A percentile compares a stretch with the other conserved stretches of the same genome.
Conservation (phyloP, 2,888 invertebrate genomes). For the Electrophaes corylata region DNA sequence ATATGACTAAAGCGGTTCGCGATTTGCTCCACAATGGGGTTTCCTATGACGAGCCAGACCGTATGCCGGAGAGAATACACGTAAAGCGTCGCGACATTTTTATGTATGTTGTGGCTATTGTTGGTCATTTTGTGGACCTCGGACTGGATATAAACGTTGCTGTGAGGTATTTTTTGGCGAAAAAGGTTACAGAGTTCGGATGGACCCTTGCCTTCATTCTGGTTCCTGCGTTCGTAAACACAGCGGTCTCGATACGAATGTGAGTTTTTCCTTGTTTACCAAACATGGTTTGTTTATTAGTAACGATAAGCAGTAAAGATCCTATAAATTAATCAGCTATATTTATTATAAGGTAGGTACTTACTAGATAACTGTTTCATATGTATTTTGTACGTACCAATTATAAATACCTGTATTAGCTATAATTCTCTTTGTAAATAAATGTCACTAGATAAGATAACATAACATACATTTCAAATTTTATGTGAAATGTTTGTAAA, state of each 20-base stretch:
- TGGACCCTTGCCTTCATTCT: slow-evolving; percentile 89
- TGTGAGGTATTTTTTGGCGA: slow-evolving; percentile 84
- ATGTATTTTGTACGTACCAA: too few species aligned
- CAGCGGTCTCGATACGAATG: slow-evolving; percentile 90
- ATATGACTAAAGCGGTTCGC: slow-evolving; percentile 65
- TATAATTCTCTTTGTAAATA: too few species aligned
- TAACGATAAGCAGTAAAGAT: too few species aligned
- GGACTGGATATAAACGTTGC: slow-evolving; percentile 89
- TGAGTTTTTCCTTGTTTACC: slow-evolving; percentile 64
- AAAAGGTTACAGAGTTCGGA: slow-evolving; percentile 85
- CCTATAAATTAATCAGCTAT: too few species aligned
- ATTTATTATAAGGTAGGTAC: too few species aligned
- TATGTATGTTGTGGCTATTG: slow-evolving; percentile 86
- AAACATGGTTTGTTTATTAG: not conserved
- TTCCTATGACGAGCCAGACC: slow-evolving; percentile 83
- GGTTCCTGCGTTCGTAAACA: slow-evolving; percentile 90
- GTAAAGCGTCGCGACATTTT: slow-evolving; percentile 86
- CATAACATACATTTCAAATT: too few species aligned
- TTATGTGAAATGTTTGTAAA: too few species aligned
- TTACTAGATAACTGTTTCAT: too few species aligned
- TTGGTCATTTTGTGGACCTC: slow-evolving; percentile 88
- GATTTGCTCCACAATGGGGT: slow-evolving; percentile 65
- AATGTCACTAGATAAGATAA: too few species aligned
- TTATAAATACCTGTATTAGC: too few species aligned
- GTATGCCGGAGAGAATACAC: slow-evolving; percentile 84